Evolutionary conservation across 2,888 invertebrate species (phyloP).

Genomic region (Pyrocoelia pectoralis): DNA sequence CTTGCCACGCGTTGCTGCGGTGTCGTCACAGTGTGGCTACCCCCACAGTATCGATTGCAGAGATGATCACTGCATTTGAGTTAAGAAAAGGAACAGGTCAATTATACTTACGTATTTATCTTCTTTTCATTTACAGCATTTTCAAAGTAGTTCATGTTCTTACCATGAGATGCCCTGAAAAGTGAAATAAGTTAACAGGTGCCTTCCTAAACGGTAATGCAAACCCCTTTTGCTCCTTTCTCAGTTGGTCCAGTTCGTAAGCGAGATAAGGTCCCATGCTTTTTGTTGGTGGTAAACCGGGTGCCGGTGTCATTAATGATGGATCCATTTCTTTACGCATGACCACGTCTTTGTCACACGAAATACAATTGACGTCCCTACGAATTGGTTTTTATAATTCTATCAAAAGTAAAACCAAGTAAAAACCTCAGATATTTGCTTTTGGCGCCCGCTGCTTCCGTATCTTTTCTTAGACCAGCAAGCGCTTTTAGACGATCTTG

Average conservation of each 20-base stretch:
- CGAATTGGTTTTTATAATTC: slow-evolving; percentile 14
- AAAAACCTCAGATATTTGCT: slow-evolving; percentile 70
- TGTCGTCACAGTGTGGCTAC: slow-evolving; percentile 77
- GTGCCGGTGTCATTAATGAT: slow-evolving; percentile 58
- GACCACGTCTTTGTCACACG: slow-evolving; percentile 77
- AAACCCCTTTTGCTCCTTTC: slow-evolving; percentile 62
- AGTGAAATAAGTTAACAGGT: background rate
- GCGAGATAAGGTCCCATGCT: slow-evolving; percentile 76
- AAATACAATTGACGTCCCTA: slow-evolving; percentile 78
- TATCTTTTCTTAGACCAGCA: slow-evolving; percentile 66
- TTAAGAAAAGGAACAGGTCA: background rate
- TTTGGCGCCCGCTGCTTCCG: slow-evolving; percentile 78
- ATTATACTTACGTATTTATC: slow-evolving; percentile 43
- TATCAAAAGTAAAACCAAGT: too few relatives aligned
- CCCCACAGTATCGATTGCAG: slow-evolving; percentile 80
- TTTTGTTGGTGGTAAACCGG: slow-evolving; percentile 64
- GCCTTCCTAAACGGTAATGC: background rate
- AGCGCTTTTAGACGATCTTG: slow-evolving; percentile 71
- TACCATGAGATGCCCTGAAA: slow-evolving; percentile 48
- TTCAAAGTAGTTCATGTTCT: slow-evolving; percentile 60
- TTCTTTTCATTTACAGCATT: slow-evolving; percentile 51
- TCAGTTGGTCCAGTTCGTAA: slow-evolving; percentile 70
- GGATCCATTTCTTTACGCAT: slow-evolving; percentile 69
- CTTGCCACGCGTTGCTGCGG: slow-evolving; percentile 75
- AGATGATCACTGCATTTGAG: slow-evolving; percentile 57